Base-by-base conservation (phyloP, 2,888 invertebrate species). In the Acleris emargana region DNA sequence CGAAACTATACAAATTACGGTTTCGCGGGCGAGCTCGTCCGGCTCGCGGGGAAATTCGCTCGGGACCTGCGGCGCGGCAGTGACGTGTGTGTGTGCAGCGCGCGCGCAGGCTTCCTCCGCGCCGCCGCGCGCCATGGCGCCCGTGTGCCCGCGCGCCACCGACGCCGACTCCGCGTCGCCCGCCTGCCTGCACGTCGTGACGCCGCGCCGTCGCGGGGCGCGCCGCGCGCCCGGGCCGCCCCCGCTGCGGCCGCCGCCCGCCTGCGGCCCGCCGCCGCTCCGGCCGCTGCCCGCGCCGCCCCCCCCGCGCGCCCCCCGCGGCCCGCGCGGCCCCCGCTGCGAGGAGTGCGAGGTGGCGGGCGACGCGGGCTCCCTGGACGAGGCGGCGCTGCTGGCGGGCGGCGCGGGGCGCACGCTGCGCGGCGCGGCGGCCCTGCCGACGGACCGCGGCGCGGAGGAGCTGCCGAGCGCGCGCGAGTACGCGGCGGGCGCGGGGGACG, bases 391-490 rank as follows among this genome's bases (percentile, higher is more conserved):
- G 77, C 75, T 60, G 32, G 63, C 63, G 81, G 47, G 58, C 67
- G 25, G 77, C 76, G 52, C 58, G 66, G 53, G 79, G 83, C 18
- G 62, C 45, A 25, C 69, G 92, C 93, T 49, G 72, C 93, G 92
- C 72, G 93, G 91, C 75, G 76, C 93, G 17, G 86, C 83, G 16
- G 25, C 64, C 67, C 64, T 53, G 49, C 77, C 74, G 22, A 72
- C 77, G 25, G 95, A 95, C 38, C 94, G 95, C 72, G 96, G 96
- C 16, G 94, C 94, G 78, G 96, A 96, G 81, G 96, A 96, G 86
- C 83, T 95, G 72, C 64, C 59, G 71, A 60, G 63, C 60, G 58
- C 68, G 81, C 83, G 69, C 59, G 58, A 67, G 67, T 70, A 79
- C 68, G 50, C 68, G 70, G 67, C 53, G 58, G 55, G 50, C 64